phyloP scores from a whole-genome alignment of 2,797 vertebrate species.

The Parauchenoglanis punctatus region DNA sequence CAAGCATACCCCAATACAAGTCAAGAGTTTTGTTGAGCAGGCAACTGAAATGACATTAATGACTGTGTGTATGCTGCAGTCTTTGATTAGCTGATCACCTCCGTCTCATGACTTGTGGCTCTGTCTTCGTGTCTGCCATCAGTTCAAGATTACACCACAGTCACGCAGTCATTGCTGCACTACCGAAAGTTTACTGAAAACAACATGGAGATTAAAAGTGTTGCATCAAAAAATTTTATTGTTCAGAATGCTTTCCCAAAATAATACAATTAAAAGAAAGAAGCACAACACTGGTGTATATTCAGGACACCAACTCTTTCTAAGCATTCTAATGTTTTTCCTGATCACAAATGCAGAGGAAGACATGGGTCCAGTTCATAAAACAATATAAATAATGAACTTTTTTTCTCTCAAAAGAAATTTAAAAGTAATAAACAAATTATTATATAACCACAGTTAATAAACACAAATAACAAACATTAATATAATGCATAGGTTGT shows the following conservation, averaged over 20 bases:
- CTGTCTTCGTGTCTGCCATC: constrained; percentile 67
- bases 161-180: constrained; percentile 68
- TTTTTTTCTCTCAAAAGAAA: background rate
- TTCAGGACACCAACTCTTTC: background rate
- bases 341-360: background rate
- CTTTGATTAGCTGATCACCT: constrained; percentile 54
- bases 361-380: background rate
- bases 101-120: constrained; percentile 67
- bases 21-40: background rate
- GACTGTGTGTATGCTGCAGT: constrained; percentile 46
- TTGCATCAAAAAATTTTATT: background rate
- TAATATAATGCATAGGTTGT: background rate
- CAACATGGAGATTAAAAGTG: constrained; percentile 25
- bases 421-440: background rate
- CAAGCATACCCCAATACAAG: background rate
- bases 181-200: constrained; percentile 54
- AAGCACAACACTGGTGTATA: background rate
- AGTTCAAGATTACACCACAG: constrained; percentile 67
- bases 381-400: background rate
- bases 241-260: background rate
- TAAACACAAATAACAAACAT: background rate
- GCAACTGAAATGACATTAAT: constrained; percentile 17
- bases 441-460: background rate
- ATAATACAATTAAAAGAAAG: background rate
- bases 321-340: background rate